These are phyloP conservation scores for Phymatocera aterrima DNA, from an alignment of 2,888 invertebrate species.

Conservation along the genomic window DNA sequence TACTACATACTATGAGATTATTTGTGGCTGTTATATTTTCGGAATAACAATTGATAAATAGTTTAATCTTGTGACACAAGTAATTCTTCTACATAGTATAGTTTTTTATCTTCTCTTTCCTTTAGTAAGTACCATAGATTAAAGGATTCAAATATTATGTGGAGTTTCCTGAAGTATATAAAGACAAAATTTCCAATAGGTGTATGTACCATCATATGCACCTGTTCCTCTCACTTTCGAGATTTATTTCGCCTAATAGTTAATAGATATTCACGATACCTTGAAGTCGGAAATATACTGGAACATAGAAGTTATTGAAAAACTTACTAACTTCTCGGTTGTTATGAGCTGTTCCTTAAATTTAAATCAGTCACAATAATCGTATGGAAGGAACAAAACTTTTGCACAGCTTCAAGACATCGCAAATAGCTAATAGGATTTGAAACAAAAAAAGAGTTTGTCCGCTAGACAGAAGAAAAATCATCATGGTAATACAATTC, in stretches of 20 bases:
- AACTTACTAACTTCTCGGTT: background rate
- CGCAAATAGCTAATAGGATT: background rate
- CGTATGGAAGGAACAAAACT: no score
- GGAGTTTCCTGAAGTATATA: conserved; percentile 5
- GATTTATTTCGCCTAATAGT: conserved; percentile 4
- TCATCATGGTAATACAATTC: background rate
- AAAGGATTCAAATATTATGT: conserved; percentile 12
- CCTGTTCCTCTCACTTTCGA: background rate
- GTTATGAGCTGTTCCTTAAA: background rate
- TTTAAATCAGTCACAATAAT: background rate
- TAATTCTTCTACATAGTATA: background rate
- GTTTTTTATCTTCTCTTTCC: background rate
- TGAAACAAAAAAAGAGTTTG: background rate
- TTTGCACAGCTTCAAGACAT: conserved; percentile 13
- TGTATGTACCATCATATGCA: conserved; percentile 23
- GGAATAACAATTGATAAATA: conserved; percentile 7
- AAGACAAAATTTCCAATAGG: background rate
- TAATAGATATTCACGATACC: conserved; percentile 22
- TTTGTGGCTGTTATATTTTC: background rate
- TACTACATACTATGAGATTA: background rate
- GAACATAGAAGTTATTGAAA: no score
- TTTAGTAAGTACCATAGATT: conserved; percentile 15
- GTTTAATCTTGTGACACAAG: background rate
- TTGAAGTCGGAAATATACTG: no score
- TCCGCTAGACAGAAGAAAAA: conserved; percentile 2